These are phyloP conservation scores for Rhagonycha fulva DNA, from an alignment of 2,888 invertebrate species.

Conservation along the genomic window DNA sequence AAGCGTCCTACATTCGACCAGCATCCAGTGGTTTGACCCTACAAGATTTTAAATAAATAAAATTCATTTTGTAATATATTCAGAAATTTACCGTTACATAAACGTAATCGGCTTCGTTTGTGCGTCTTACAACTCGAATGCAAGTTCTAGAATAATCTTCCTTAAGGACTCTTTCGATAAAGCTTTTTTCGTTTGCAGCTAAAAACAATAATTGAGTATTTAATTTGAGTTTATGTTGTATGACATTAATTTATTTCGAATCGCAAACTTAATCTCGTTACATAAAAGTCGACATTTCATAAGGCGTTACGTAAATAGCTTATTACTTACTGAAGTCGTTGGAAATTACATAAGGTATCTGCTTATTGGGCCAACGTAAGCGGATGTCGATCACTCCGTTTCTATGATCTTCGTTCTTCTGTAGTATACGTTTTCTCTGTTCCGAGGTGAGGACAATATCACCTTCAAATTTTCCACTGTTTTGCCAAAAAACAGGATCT, in stretches of 20 bases:
- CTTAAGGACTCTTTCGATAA: neutral
- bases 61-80: neutral
- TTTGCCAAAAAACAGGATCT: conserved; percentile 7
- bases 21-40: conserved; percentile 24
- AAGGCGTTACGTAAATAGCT: too few species aligned
- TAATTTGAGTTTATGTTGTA: too few species aligned
- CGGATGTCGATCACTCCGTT: conserved; percentile 2
- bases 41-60: neutral
- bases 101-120: conserved; percentile 4
- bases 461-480: conserved; percentile 3
- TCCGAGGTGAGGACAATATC: conserved; percentile 9
- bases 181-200: neutral
- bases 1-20: conserved; percentile 18
- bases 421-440: neutral
- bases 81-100: conserved; percentile 12
- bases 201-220: neutral
- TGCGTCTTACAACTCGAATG: neutral
- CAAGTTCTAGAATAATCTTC: conserved; percentile 2
- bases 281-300: too few species aligned
- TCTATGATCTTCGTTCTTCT: neutral
- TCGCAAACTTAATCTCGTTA: too few species aligned
- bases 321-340: neutral
- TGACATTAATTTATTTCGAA: too few species aligned
- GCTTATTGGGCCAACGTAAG: conserved; percentile 1
- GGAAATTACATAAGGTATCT: conserved; percentile 6